phyloP scores from a whole-genome alignment of 2,113 vertebrate species.

The Romanogobio albipinnatus region DNA sequence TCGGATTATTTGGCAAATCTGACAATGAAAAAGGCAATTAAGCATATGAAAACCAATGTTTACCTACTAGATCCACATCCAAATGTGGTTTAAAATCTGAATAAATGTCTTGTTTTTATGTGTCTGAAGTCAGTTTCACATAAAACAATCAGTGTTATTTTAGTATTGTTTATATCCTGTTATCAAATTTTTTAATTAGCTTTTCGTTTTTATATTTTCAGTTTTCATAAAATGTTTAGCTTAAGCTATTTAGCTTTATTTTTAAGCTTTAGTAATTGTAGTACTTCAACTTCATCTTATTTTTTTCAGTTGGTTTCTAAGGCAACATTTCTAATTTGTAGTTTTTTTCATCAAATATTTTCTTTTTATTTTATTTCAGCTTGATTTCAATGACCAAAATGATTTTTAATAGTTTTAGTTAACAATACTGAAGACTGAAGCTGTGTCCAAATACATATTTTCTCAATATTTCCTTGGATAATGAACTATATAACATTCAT shows the following conservation, averaged over 20 bases:
- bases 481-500: not conserved
- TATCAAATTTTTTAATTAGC: not conserved
- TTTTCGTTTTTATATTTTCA: not conserved
- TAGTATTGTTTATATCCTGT: not conserved
- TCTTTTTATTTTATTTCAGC: not conserved
- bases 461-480: not conserved
- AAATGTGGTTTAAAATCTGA: not conserved
- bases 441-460: not conserved
- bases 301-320: too few species aligned
- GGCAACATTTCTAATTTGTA: too few species aligned
- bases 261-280: not conserved
- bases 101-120: too few species aligned
- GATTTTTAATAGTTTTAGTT: not conserved
- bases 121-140: too few species aligned
- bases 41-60: not conserved
- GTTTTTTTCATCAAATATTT: not conserved
- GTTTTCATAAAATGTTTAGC: too few species aligned
- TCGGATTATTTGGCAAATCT: not conserved
- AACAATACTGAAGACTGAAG: not conserved
- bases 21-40: not conserved
- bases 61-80: not conserved
- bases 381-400: not conserved
- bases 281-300: too few species aligned
- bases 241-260: too few species aligned
- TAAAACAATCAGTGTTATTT: not conserved